Conservation (phyloP, 2,888 invertebrate species). For the Schizaphis graminum region DNA sequence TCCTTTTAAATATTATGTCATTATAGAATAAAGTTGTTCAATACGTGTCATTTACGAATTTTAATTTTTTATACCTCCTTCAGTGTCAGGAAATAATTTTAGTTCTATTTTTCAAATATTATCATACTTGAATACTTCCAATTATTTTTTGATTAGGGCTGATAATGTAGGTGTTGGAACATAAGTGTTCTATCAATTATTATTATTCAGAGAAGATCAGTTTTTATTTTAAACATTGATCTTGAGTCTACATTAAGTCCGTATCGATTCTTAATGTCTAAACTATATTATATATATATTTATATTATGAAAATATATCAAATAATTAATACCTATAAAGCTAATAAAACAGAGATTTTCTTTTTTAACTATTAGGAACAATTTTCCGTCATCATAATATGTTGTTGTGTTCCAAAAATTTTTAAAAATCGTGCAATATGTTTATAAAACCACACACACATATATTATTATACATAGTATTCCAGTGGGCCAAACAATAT, state of each 20-base stretch:
- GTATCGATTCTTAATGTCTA: not conserved
- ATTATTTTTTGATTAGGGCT: not conserved
- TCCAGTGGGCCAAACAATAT: not conserved
- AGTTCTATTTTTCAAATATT: not conserved
- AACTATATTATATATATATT: not conserved
- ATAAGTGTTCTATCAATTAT: too few species aligned
- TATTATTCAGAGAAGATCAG: too few species aligned
- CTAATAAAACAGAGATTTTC: not conserved
- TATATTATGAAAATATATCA: not conserved
- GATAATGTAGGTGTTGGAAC: too few species aligned
- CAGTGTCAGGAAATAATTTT: not conserved
- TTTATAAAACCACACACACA: not conserved
- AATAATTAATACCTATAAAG: not conserved
- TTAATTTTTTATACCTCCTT: not conserved
- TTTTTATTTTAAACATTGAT: not conserved
- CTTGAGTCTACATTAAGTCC: not conserved
- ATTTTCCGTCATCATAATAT: not conserved
- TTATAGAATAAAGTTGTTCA: not conserved
- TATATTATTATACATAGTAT: not conserved
- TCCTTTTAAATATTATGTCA: not conserved
- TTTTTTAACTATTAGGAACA: not conserved
- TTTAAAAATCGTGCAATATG: not conserved
- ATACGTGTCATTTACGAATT: not conserved
- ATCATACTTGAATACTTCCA: too few species aligned
- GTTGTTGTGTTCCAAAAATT: not conserved